Conservation (phyloP, 92 coral and sea anemone genomes). For the Porites rus region DNA sequence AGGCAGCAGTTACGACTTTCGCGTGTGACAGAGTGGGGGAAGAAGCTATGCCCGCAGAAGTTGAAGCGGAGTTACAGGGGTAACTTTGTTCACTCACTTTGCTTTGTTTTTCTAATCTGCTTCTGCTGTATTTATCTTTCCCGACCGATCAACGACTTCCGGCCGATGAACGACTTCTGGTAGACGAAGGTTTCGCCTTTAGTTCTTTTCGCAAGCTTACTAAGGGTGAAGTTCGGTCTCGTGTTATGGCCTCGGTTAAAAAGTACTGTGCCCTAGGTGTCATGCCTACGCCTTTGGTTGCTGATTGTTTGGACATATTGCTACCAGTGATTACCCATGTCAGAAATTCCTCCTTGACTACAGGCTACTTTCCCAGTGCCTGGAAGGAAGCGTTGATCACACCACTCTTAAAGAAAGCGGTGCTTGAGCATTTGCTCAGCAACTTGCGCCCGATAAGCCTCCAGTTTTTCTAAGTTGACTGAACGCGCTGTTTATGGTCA, state of each 20-base stretch:
- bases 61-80: too few species aligned
- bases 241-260: slow-evolving; percentile 5
- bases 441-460: slow-evolving; percentile 39
- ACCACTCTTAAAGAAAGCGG: slow-evolving; percentile 1
- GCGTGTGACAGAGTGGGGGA: too few species aligned
- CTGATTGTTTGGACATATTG: slow-evolving; percentile 26
- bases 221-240: too few species aligned
- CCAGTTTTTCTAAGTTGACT: slow-evolving; percentile 39
- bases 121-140: too few species aligned
- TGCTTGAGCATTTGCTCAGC: slow-evolving; percentile 25
- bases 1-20: too few species aligned
- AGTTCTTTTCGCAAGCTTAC: too few species aligned
- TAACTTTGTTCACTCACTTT: too few species aligned
- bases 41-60: too few species aligned
- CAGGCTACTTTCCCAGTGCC: slow-evolving; percentile 46
- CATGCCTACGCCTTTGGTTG: slow-evolving; percentile 37
- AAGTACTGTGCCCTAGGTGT: slow-evolving; percentile 27
- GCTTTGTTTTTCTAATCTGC: too few species aligned
- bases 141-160: too few species aligned
- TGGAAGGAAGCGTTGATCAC: slow-evolving; percentile 45
- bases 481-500: slow-evolving; percentile 52
- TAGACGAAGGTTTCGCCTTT: too few species aligned
- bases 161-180: too few species aligned
- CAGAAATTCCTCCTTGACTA: slow-evolving; percentile 36
- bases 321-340: slow-evolving; percentile 18